Evolutionary conservation across 2,888 invertebrate genomes (phyloP), one percentile per base, ranked within the genome.

Genomic region (Pseudococcus jackbeardsleyi): DNA sequence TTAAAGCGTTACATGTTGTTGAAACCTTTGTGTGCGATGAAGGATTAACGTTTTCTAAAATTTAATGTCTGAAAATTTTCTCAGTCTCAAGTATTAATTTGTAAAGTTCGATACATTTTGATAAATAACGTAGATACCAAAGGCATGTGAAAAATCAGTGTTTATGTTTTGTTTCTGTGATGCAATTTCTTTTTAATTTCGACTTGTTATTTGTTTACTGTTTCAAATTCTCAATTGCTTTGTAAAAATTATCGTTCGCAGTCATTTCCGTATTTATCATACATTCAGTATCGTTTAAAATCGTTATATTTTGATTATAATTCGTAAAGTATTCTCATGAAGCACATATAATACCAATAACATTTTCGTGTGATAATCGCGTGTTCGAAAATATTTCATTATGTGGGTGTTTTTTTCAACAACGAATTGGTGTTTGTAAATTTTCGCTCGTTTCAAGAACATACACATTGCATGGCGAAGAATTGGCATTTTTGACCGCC

Each of bases 1-100:
- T 86, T 86, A 86, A 72, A 86, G 86, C 86, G 86, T 86, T 86
- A 68, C 86, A 86, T 86, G 86, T 86, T 68, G 86, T 72, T 86
- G 72, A 72, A 86, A 86, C 86, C 86, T 86, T 86, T 86, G 86
- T 86, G 86, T 64, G 54, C n/a, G 85, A n/a, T 7, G 46, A 64
- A 64, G 42, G 42, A 59, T 26, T 85, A 64, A 42, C 50, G 85
- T 85, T 54, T 85, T 85, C 50, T 42, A 15, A 33, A 50, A 54
- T 84, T 50, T 84, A 33, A 9, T 84, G 84, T 84, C 33, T 19
- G 42, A 26, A 85, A 85, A 85, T 39, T 54, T 85, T 17, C 19
- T 8, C 19, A 33, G 26, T 12, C 12, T 15, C 9, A 42, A 39
- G 19, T 64, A 54, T 39, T 59, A 72, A 86, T 86, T 86, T 68